A percentile compares a stretch with the other conserved stretches of the same genome.
Evolutionary conservation across 2,797 vertebrate species (phyloP).

Genomic region (Hippopotamyrus pictus): DNA sequence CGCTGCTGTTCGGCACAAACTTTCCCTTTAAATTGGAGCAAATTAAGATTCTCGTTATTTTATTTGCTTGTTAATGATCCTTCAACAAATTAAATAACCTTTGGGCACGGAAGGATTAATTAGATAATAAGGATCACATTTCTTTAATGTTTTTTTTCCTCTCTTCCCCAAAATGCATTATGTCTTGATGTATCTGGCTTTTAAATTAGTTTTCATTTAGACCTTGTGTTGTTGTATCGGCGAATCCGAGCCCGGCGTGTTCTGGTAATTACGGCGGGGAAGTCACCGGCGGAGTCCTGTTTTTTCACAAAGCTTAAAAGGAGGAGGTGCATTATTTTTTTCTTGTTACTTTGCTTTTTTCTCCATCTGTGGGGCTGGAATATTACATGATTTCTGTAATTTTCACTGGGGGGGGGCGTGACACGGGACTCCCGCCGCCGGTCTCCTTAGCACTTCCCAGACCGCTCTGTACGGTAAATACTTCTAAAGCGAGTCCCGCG

Average conservation of each 20-base stretch:
- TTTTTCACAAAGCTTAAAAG: conserved; percentile 33
- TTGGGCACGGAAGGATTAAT: conserved; percentile 64
- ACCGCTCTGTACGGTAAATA: conserved; percentile 26
- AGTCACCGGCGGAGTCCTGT: conserved; percentile 43
- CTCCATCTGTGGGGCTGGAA: conserved; percentile 15
- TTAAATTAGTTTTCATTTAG: conserved; percentile 61
- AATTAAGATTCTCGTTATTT: conserved; percentile 71
- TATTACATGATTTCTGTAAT: conserved; percentile 27
- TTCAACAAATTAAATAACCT: conserved; percentile 72
- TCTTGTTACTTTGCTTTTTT: not conserved
- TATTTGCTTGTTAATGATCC: conserved; percentile 70
- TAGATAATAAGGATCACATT: conserved; percentile 68
- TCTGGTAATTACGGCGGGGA: conserved; percentile 24
- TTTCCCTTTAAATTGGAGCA: conserved; percentile 56
- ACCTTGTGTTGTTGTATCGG: conserved; percentile 43
- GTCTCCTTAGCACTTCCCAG: not conserved
- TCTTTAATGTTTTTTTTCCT: conserved; percentile 51
- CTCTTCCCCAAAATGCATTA: conserved; percentile 33
- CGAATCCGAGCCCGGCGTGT: conserved; percentile 40
- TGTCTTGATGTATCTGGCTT: conserved; percentile 55
- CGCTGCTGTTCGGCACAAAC: conserved; percentile 56
- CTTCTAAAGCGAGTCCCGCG: conserved; percentile 25
- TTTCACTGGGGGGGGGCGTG: conserved; percentile 23
- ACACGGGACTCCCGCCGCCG: conserved; percentile 9
- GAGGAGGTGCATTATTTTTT: conserved; percentile 34